Evolutionary conservation across 2,888 invertebrate species (phyloP).

Genomic region (Drosophila meridionalis): DNA sequence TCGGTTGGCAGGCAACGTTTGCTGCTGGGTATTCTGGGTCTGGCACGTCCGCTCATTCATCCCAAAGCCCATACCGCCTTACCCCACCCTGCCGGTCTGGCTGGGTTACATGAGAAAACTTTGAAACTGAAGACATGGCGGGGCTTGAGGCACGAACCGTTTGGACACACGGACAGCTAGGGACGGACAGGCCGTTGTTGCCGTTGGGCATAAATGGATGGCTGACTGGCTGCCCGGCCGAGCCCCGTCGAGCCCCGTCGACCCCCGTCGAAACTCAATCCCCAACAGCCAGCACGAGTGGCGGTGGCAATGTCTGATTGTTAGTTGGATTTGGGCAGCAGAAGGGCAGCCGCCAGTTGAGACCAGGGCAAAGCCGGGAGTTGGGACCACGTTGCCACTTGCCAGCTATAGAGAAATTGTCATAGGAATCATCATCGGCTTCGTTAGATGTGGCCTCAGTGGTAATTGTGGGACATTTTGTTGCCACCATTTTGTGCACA

Average conservation of each 20-base stretch:
- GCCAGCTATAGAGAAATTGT: slow-evolving; percentile 81
- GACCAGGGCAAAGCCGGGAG: slow-evolving; percentile 31
- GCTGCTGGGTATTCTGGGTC: slow-evolving; percentile 35
- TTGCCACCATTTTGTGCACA: slow-evolving; percentile 71
- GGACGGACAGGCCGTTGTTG: slow-evolving; percentile 54
- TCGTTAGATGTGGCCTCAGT: slow-evolving; percentile 85
- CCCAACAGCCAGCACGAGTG: slow-evolving; percentile 50
- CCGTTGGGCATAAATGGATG: slow-evolving; percentile 63
- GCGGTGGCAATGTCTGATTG: slow-evolving; percentile 79
- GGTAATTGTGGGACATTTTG: slow-evolving; percentile 85
- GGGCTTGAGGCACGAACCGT: slow-evolving; percentile 56
- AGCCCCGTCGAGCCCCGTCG: slow-evolving; percentile 7
- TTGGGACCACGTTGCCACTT: slow-evolving; percentile 66
- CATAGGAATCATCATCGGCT: slow-evolving; percentile 84
- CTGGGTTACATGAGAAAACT: slow-evolving; percentile 79
- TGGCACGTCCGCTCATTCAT: slow-evolving; percentile 75
- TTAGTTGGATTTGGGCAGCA: slow-evolving; percentile 67
- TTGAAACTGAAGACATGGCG: slow-evolving; percentile 80
- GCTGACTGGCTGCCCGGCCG: slow-evolving; percentile 40
- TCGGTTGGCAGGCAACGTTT: slow-evolving; percentile 58
- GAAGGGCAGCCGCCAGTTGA: slow-evolving; percentile 30
- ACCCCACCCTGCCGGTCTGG: slow-evolving; percentile 33
- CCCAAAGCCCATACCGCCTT: slow-evolving; percentile 18
- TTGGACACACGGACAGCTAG: slow-evolving; percentile 59
- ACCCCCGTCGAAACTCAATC: slow-evolving; percentile 10